These are phyloP conservation scores for Numida meleagris DNA, from an alignment of 2,113 vertebrate species.

Conservation along the genomic window DNA sequence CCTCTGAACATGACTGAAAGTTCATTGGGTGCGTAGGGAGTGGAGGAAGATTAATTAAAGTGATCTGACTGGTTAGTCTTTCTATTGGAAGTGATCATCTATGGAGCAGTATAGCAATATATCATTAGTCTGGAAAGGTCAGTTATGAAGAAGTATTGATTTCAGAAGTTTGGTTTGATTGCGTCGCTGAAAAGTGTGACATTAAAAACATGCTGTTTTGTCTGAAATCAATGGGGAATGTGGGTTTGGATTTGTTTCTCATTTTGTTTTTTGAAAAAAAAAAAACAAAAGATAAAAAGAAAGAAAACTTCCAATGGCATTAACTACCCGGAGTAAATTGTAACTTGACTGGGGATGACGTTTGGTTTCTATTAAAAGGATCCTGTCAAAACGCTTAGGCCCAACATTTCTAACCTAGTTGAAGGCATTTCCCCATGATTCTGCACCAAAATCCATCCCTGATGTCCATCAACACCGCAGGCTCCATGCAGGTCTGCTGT, in stretches of 20 bases:
- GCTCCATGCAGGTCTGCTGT: neutral
- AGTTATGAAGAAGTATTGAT: slow-evolving; percentile 69
- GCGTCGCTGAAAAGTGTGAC: neutral
- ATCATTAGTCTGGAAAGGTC: slow-evolving; percentile 66
- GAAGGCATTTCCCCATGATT: slow-evolving; percentile 11
- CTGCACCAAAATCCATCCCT: neutral
- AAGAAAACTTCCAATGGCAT: neutral
- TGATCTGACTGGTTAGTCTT: slow-evolving; percentile 57
- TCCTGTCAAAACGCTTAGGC: neutral
- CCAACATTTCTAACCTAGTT: neutral
- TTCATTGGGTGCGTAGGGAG: neutral
- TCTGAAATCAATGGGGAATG: slow-evolving; percentile 8
- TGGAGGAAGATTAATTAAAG: slow-evolving; percentile 58
- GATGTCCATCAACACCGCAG: neutral
- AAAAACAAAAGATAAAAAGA: neutral
- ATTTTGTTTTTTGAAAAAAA: neutral
- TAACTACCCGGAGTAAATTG: neutral
- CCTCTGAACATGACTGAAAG: neutral
- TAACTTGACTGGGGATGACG: neutral
- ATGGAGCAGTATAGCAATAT: neutral
- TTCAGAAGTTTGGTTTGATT: slow-evolving; percentile 64
- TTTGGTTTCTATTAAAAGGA: slow-evolving; percentile 13
- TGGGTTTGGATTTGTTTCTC: neutral
- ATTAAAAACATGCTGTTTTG: slow-evolving; percentile 29
- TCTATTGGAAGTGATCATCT: slow-evolving; percentile 42